phyloP scores from a whole-genome alignment of 2,888 invertebrate genomes.

The Gymnocheta viridis region DNA sequence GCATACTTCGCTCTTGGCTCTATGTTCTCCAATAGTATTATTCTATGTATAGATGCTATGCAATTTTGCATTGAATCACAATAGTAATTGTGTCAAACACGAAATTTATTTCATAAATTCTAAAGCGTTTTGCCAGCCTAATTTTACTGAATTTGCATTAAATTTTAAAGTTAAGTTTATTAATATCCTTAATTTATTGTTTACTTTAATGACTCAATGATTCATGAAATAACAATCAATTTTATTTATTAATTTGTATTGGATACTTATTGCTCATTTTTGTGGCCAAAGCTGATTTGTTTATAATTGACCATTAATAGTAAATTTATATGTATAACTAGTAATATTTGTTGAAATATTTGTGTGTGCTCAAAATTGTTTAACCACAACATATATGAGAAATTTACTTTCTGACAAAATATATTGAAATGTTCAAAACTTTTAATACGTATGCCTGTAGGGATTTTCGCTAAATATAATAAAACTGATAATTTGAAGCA shows the following conservation, averaged over 20 bases:
- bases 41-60: too few relatives aligned
- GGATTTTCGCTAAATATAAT: too few relatives aligned
- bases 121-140: too few relatives aligned
- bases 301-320: constrained; percentile 7
- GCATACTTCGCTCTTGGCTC: too few relatives aligned
- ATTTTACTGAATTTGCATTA: too few relatives aligned
- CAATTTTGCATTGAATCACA: too few relatives aligned
- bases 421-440: constrained; percentile 19
- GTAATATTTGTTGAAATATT: constrained; percentile 13
- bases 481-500: too few relatives aligned
- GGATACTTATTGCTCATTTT: constrained; percentile 43
- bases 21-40: too few relatives aligned
- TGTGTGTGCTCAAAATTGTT: constrained; percentile 19
- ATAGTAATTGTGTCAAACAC: too few relatives aligned
- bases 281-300: constrained; percentile 43
- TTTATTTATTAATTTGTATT: constrained; percentile 51
- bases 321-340: constrained; percentile 24
- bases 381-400: constrained; percentile 63
- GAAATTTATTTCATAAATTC: too few relatives aligned
- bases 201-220: constrained; percentile 11
- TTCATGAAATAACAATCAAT: constrained; percentile 40
- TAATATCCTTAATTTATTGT: not conserved
- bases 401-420: constrained; percentile 63
- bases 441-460: not conserved
- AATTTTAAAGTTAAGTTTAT: too few relatives aligned